Conservation (phyloP, 92 coral and sea anemone genomes). For the Heliopora coerulea region DNA sequence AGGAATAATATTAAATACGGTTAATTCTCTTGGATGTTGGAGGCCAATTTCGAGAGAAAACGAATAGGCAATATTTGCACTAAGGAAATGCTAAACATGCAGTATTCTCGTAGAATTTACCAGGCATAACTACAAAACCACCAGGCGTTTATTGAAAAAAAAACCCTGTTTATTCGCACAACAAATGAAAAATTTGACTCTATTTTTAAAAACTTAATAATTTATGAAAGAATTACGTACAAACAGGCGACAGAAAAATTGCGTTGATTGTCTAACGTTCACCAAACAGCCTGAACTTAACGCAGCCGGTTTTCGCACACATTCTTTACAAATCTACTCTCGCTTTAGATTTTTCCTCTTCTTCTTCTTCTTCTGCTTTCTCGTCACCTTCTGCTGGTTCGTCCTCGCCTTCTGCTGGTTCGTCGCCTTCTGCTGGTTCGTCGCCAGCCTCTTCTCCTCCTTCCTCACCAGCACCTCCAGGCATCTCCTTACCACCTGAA, state of each 20-base stretch:
- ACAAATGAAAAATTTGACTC: slow-evolving; percentile 10
- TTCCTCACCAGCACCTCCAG: slow-evolving; percentile 49
- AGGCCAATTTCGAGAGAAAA: no score
- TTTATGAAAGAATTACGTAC: slow-evolving; percentile 30
- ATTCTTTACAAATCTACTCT: slow-evolving; percentile 77
- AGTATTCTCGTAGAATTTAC: no score
- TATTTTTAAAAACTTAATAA: slow-evolving; percentile 14
- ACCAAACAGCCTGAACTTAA: background rate
- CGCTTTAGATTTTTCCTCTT: slow-evolving; percentile 32
- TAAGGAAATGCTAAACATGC: no score
- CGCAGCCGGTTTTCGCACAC: background rate
- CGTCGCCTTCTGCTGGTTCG: slow-evolving; percentile 52
- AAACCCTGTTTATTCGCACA: slow-evolving; percentile 23
- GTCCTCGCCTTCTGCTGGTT: slow-evolving; percentile 60
- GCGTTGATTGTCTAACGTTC: background rate
- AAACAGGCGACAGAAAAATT: background rate
- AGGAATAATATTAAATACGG: no score
- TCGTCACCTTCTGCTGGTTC: slow-evolving; percentile 52
- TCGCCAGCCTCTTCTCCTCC: slow-evolving; percentile 64
- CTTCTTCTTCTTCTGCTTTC: slow-evolving; percentile 32
- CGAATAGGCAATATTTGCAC: no score
- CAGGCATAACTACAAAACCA: no score
- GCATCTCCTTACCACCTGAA: slow-evolving; percentile 84
- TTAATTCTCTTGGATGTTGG: no score
- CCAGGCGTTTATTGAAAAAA: background rate